Conservation (phyloP, 2,888 invertebrate species). For the Gerosis bhagava region DNA sequence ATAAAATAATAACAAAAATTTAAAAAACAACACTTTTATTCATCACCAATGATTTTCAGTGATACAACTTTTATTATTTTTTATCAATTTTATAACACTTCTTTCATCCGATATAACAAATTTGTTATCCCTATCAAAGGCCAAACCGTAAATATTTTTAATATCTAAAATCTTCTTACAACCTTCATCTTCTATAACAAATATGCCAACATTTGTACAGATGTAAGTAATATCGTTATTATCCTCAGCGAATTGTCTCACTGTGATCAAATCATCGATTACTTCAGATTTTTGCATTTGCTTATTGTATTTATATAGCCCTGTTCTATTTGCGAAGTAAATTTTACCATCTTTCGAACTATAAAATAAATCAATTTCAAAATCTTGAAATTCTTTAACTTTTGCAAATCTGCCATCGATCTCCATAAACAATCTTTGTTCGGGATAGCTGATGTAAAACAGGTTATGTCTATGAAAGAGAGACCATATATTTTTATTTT, state of each 20-base stretch:
- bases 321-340: slow-evolving; percentile 57
- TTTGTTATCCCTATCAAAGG: slow-evolving; percentile 59
- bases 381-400: slow-evolving; percentile 54
- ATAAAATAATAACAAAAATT: no score
- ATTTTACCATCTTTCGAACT: slow-evolving; percentile 44
- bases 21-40: slow-evolving; percentile 6
- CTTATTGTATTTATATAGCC: slow-evolving; percentile 51
- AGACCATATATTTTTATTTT: slow-evolving; percentile 57
- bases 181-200: slow-evolving; percentile 34
- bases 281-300: slow-evolving; percentile 32
- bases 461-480: slow-evolving; percentile 52
- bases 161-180: slow-evolving; percentile 46
- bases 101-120: slow-evolving; percentile 56
- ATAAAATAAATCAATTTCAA: slow-evolving; percentile 58
- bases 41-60: slow-evolving; percentile 40
- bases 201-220: slow-evolving; percentile 55
- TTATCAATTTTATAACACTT: slow-evolving; percentile 46
- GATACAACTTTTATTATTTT: slow-evolving; percentile 44
- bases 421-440: slow-evolving; percentile 55
- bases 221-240: slow-evolving; percentile 51
- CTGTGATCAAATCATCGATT: slow-evolving; percentile 48
- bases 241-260: slow-evolving; percentile 60
- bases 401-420: slow-evolving; percentile 51
- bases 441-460: slow-evolving; percentile 62
- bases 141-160: slow-evolving; percentile 51